Evolutionary conservation across 2,888 invertebrate species (phyloP).

Genomic region (Hyles lineata): DNA sequence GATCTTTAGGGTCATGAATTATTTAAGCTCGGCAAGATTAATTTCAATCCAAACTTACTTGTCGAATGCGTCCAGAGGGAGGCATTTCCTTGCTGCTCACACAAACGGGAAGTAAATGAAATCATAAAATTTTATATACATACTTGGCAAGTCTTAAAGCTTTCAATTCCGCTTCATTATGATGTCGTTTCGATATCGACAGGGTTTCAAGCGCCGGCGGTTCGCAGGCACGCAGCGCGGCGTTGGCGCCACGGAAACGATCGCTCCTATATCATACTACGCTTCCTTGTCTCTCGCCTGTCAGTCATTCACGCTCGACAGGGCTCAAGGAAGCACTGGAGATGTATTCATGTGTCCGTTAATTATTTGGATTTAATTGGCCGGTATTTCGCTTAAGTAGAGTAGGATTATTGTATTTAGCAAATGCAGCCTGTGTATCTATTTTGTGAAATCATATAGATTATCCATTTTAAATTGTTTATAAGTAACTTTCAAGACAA

Average conservation of each 20-base stretch:
- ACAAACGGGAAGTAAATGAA: too few species aligned
- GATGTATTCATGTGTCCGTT: not conserved
- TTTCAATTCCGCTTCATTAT: constrained; percentile 8
- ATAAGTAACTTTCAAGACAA: too few species aligned
- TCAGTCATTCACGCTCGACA: constrained; percentile 24
- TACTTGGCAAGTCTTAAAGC: not conserved
- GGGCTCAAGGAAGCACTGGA: constrained; percentile 11
- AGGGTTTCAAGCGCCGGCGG: constrained; percentile 20
- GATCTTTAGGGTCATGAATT: too few species aligned
- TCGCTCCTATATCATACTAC: constrained; percentile 36
- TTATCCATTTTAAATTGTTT: too few species aligned
- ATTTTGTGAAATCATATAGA: too few species aligned
- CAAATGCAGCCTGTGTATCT: too few species aligned
- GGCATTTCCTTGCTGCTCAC: too few species aligned
- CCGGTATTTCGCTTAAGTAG: not conserved
- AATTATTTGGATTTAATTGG: not conserved
- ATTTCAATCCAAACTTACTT: too few species aligned
- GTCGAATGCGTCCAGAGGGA: too few species aligned
- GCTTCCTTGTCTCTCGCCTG: constrained; percentile 41
- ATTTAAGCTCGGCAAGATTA: too few species aligned
- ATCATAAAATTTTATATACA: too few species aligned
- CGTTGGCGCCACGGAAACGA: constrained; percentile 43
- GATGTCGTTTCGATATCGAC: constrained; percentile 9
- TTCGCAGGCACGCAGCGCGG: constrained; percentile 48
- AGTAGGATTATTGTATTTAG: not conserved